These are phyloP conservation scores for Gopherus evgoodei DNA, from an alignment of 2,113 vertebrate species.

Conservation along the genomic window DNA sequence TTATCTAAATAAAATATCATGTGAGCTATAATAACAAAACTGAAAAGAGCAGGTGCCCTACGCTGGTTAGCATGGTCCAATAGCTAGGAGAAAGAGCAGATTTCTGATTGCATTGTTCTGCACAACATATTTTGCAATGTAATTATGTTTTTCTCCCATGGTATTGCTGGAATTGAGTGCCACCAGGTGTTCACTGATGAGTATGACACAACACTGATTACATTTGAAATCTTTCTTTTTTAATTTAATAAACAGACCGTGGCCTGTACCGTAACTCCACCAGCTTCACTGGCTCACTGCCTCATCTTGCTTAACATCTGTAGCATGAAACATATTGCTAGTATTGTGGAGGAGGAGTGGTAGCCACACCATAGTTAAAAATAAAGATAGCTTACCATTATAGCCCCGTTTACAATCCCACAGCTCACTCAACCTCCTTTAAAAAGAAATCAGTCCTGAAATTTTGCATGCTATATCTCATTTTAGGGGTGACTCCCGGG, in stretches of 20 bases:
- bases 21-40: fast-evolving
- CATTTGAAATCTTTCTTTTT: fast-evolving
- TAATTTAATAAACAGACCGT: fast-evolving
- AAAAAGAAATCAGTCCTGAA: not conserved
- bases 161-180: not conserved
- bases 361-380: not conserved
- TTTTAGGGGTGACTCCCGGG: not conserved
- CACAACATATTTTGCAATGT: not conserved
- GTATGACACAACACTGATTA: not conserved
- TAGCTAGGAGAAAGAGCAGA: not conserved
- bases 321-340: not conserved
- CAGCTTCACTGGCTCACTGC: not conserved
- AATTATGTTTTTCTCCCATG: not conserved
- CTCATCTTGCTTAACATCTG: not conserved
- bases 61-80: not conserved
- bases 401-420: not conserved
- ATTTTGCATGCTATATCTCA: not conserved
- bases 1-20: fast-evolving
- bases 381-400: not conserved
- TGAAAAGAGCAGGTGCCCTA: fast-evolving
- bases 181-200: constrained; percentile 11
- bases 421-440: not conserved
- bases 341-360: not conserved
- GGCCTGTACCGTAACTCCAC: not conserved
- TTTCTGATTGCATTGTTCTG: not conserved